These are phyloP conservation scores for Drosophila novamexicana DNA, from an alignment of 1,140 invertebrate genomes.

Conservation along the genomic window DNA sequence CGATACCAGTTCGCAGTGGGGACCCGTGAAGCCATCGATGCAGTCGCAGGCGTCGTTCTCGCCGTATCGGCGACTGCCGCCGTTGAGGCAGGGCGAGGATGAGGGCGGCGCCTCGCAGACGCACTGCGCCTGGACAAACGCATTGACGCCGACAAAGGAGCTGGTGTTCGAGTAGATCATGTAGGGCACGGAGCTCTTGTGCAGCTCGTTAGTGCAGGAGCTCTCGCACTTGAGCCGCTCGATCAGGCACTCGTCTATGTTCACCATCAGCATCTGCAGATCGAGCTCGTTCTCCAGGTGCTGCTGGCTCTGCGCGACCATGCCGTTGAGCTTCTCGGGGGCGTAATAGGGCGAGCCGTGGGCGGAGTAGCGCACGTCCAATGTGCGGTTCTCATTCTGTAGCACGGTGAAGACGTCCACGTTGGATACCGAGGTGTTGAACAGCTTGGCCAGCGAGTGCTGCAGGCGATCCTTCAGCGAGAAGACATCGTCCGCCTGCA, in stretches of 20 bases:
- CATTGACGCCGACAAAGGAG: slow-evolving; percentile 94
- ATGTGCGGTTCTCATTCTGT: slow-evolving; percentile 86
- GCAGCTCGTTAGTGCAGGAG: slow-evolving; percentile 90
- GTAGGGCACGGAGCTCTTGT: slow-evolving; percentile 89
- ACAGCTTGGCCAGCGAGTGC: slow-evolving; percentile 88
- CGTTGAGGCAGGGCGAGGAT: slow-evolving; percentile 88
- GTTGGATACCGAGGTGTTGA: slow-evolving; percentile 91
- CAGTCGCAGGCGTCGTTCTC: slow-evolving; percentile 88
- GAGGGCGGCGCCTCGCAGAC: slow-evolving; percentile 86
- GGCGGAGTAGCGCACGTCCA: slow-evolving; percentile 95
- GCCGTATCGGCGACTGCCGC: slow-evolving; percentile 86
- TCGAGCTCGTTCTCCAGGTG: slow-evolving; percentile 89
- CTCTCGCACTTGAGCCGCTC: slow-evolving; percentile 89
- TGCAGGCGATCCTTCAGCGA: slow-evolving; percentile 91
- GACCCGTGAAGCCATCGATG: slow-evolving; percentile 91
- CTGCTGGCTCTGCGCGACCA: slow-evolving; percentile 88
- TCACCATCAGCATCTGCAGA: slow-evolving; percentile 91
- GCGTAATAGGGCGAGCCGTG: slow-evolving; percentile 96
- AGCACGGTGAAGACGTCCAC: slow-evolving; percentile 97
- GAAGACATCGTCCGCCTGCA: slow-evolving; percentile 85
- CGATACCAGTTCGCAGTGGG: slow-evolving; percentile 94
- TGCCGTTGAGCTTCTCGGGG: slow-evolving; percentile 93
- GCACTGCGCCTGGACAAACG: slow-evolving; percentile 91
- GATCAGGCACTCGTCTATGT: slow-evolving; percentile 94
- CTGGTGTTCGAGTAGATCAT: slow-evolving; percentile 94